Conservation (phyloP, 2,888 invertebrate species). For the Epicampocera succincta region DNA sequence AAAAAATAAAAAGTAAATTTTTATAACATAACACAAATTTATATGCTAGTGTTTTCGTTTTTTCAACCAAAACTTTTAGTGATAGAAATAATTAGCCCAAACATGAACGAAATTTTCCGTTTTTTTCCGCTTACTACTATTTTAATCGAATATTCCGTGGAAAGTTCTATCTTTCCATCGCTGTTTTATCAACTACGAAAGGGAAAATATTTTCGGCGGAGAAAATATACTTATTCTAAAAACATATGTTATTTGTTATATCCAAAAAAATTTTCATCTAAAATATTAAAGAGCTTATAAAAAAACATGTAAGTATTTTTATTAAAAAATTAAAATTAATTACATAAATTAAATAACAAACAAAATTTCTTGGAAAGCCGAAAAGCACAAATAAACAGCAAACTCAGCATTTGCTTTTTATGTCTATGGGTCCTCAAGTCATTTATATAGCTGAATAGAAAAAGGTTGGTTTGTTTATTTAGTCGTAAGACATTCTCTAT, state of each 20-base stretch:
- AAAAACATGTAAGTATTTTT: slow-evolving; percentile 35
- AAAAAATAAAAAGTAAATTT: too few species aligned
- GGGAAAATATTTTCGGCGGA: too few species aligned
- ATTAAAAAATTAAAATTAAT: too few species aligned
- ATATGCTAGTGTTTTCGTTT: too few species aligned
- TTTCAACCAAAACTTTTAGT: too few species aligned
- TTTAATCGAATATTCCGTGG: neutral
- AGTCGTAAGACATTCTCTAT: neutral
- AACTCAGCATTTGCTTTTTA: neutral
- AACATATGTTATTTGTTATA: neutral
- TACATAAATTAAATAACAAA: slow-evolving; percentile 1
- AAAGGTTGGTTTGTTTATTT: slow-evolving; percentile 21
- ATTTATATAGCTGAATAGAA: slow-evolving; percentile 12
- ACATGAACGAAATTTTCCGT: too few species aligned
- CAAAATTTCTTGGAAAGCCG: slow-evolving; percentile 3
- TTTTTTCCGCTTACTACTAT: too few species aligned
- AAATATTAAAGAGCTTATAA: too few species aligned
- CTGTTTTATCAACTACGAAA: slow-evolving; percentile 11
- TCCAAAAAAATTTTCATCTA: slow-evolving; percentile 3
- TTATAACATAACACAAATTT: too few species aligned
- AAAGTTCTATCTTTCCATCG: slow-evolving; percentile 1
- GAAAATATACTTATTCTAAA: slow-evolving; percentile 5
- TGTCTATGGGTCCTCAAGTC: neutral
- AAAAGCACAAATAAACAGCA: slow-evolving; percentile 24
- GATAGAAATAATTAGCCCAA: too few species aligned